Evolutionary conservation across 2,888 invertebrate species (phyloP).

Genomic region (Nemoura dubitans): DNA sequence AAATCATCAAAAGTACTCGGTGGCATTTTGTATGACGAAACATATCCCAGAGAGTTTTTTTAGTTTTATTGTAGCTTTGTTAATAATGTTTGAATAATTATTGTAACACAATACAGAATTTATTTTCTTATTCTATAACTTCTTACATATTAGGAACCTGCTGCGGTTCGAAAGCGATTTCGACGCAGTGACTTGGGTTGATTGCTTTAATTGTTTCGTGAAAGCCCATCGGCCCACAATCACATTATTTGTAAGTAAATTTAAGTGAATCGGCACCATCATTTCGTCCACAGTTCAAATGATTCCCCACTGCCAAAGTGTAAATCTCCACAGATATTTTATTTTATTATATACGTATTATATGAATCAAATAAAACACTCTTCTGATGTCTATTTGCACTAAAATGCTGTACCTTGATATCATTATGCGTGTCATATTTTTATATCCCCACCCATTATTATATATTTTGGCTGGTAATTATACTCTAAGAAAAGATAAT

Average conservation of each 20-base stretch:
- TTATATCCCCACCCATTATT: background rate
- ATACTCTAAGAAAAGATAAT: background rate
- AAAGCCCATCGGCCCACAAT: background rate
- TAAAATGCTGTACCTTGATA: background rate
- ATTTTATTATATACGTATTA: background rate
- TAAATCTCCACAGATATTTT: background rate
- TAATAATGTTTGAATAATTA: background rate
- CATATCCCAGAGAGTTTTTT: background rate
- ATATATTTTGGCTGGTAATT: background rate
- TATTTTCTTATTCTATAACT: background rate
- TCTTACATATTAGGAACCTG: background rate
- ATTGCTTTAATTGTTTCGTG: background rate
- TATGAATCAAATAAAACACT: background rate
- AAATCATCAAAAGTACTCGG: background rate
- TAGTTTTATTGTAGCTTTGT: background rate
- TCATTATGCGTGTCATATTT: background rate
- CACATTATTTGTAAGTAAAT: background rate
- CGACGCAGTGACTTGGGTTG: background rate
- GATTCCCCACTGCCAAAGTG: background rate
- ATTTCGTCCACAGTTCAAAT: background rate
- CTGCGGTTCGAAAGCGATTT: background rate
- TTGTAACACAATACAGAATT: background rate
- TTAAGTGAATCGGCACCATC: background rate
- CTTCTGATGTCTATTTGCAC: background rate
- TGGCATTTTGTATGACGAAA: background rate